Evolutionary conservation across 2,113 vertebrate species (phyloP).

Genomic region (Cyphomyrus plagiostoma): DNA sequence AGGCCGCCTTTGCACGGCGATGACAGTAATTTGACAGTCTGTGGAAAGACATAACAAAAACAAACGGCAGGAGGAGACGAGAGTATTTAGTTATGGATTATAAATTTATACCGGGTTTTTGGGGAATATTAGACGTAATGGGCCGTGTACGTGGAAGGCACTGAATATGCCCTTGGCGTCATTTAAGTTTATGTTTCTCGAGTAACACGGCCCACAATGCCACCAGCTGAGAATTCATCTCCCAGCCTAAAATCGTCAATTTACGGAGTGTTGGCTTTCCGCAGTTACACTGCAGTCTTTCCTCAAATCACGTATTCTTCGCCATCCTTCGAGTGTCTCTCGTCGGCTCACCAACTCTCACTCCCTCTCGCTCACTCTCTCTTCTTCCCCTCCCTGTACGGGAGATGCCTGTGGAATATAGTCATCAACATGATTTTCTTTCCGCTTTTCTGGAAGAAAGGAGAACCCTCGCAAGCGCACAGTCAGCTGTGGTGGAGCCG

Average conservation of each 20-base stretch:
- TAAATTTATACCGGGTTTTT: conserved; percentile 34
- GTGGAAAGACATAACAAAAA: conserved; percentile 38
- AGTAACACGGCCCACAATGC: not conserved
- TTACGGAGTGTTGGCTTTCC: conserved; percentile 6
- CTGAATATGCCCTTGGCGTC: not conserved
- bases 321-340: conserved; percentile 15
- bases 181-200: not conserved
- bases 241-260: conserved; percentile 3
- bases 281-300: conserved; percentile 15
- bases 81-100: conserved; percentile 40
- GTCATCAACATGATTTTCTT: conserved; percentile 29
- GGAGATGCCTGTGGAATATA: conserved; percentile 27
- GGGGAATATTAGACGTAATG: not conserved
- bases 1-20: conserved; percentile 20
- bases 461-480: conserved; percentile 28
- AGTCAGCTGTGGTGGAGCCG: conserved; percentile 23
- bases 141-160: not conserved
- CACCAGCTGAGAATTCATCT: conserved; percentile 6
- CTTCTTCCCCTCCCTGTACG: conserved; percentile 3
- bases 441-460: conserved; percentile 29
- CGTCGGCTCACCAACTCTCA: not conserved
- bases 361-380: conserved; percentile 6
- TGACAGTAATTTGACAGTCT: conserved; percentile 43
- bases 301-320: conserved; percentile 8
- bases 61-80: conserved; percentile 39